These are phyloP conservation scores for Lasioglossum villosulum DNA, from an alignment of 2,888 invertebrate species.

Conservation along the genomic window DNA sequence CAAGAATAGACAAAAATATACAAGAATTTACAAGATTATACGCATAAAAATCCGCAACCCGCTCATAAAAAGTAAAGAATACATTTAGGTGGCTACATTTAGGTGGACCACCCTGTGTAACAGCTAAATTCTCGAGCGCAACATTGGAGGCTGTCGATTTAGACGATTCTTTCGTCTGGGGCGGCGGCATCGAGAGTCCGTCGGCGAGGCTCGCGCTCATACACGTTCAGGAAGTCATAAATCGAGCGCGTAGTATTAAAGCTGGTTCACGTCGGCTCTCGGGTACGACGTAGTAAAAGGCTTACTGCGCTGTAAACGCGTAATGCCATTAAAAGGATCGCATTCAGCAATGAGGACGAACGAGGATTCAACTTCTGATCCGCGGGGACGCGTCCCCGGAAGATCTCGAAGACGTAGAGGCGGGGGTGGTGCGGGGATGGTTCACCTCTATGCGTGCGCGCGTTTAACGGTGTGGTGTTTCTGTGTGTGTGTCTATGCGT, in stretches of 20 bases:
- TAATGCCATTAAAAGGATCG: slow-evolving; percentile 71
- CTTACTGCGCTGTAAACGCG: slow-evolving; percentile 67
- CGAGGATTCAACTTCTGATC: slow-evolving; percentile 51
- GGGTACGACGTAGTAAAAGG: slow-evolving; percentile 58
- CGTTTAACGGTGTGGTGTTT: neutral
- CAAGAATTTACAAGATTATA: too few relatives aligned
- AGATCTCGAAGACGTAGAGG: slow-evolving; percentile 12
- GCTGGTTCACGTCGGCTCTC: slow-evolving; percentile 50
- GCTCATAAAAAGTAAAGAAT: too few relatives aligned
- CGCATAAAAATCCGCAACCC: too few relatives aligned
- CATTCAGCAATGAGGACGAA: slow-evolving; percentile 42
- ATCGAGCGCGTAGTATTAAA: slow-evolving; percentile 62
- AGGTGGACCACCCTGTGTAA: too few relatives aligned
- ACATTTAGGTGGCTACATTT: too few relatives aligned
- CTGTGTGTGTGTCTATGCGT: neutral
- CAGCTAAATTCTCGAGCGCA: neutral
- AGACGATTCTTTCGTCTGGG: neutral
- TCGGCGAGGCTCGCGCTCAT: slow-evolving; percentile 27
- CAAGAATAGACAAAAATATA: too few relatives aligned
- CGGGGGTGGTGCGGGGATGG: neutral
- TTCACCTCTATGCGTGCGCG: neutral
- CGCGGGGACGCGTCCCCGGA: slow-evolving; percentile 17
- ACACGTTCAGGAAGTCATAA: slow-evolving; percentile 55
- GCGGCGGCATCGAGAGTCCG: slow-evolving; percentile 27
- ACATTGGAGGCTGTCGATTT: neutral